Percentiles rank a stretch among this genome's conserved stretches.
phyloP scores from a whole-genome alignment of 2,797 vertebrate species.

The Carcharodon carcharias region DNA sequence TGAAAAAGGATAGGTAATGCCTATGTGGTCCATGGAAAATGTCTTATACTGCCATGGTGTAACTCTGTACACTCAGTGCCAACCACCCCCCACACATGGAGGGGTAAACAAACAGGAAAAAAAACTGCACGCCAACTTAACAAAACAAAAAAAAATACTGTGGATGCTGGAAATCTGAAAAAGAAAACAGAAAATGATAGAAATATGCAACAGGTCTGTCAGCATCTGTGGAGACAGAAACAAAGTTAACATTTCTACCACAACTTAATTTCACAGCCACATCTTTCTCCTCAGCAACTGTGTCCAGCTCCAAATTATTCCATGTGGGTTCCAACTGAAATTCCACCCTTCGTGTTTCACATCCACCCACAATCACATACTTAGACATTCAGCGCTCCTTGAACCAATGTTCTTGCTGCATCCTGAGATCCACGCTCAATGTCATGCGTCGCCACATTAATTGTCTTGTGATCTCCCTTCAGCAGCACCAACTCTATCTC shows the following conservation, averaged over 20 bases:
- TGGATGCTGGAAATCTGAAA: no score
- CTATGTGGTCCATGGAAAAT: background rate
- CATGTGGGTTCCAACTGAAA: no score
- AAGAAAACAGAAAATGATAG: no score
- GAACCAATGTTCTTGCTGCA: background rate
- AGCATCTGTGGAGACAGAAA: no score
- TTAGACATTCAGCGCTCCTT: background rate
- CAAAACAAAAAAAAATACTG: background rate
- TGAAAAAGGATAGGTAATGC: background rate
- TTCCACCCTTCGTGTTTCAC: no score
- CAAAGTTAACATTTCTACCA: no score
- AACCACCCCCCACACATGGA: no score
- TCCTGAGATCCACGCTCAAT: background rate
- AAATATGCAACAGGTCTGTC: no score
- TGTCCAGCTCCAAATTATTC: no score
- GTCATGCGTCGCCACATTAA: background rate
- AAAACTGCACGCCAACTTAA: background rate
- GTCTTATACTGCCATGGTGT: background rate
- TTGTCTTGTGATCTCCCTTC: background rate
- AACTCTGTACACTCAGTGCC: background rate
- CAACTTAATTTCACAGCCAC: no score
- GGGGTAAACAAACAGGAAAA: background rate
- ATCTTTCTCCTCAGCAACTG: no score
- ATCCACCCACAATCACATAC: background rate
- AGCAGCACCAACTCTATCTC: background rate